phyloP scores from a whole-genome alignment of 2,888 invertebrate species.

The Amiota communis region DNA sequence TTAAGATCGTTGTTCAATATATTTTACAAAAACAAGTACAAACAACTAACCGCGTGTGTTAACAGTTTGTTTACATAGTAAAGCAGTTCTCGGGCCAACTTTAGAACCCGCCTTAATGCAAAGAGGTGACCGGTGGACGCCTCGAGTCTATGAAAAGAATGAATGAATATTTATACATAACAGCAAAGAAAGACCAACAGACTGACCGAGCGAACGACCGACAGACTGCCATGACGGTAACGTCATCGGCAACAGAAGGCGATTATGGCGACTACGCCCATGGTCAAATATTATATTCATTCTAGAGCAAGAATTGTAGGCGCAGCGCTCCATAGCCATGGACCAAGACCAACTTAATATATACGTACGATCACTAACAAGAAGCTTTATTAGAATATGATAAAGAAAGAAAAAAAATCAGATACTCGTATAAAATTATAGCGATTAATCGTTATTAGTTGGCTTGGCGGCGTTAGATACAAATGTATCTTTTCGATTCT shows the following conservation, averaged over 20 bases:
- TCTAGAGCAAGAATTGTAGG: conserved; percentile 12
- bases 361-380: background rate
- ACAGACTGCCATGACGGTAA: too few relatives aligned
- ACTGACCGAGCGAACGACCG: too few relatives aligned
- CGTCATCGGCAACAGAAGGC: too few relatives aligned
- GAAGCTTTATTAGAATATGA: background rate
- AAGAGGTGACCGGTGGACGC: background rate
- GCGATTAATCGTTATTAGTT: conserved; percentile 20
- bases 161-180: too few relatives aligned
- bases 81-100: conserved; percentile 48
- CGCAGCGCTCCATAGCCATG: background rate
- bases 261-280: background rate
- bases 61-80: conserved; percentile 62
- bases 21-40: conserved; percentile 5
- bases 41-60: conserved; percentile 44
- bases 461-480: conserved; percentile 19
- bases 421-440: too few relatives aligned
- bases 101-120: conserved; percentile 35
- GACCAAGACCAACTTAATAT: too few relatives aligned
- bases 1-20: conserved; percentile 58
- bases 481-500: conserved; percentile 7
- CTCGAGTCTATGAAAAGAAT: too few relatives aligned
- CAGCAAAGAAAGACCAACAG: too few relatives aligned
- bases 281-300: background rate
- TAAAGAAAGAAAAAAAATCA: background rate